A percentile compares a stretch with the other conserved stretches of the same genome.
phyloP scores from a whole-genome alignment of 2,888 invertebrate species.

The Chaetogeoica ovagalla region DNA sequence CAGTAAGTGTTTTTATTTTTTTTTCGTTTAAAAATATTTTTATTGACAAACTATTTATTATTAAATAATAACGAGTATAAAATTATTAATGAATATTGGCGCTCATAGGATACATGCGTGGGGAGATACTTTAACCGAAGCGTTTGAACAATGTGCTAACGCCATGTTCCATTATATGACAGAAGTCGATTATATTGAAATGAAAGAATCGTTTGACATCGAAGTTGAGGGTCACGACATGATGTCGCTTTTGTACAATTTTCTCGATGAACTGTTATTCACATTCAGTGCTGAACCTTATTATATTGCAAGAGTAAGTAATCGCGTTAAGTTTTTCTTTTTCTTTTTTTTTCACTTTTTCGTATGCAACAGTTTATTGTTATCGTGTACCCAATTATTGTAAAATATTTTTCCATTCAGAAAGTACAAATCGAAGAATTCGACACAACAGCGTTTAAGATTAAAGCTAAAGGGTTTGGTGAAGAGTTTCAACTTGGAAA shows the following conservation, averaged over 20 bases:
- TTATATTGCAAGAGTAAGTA: constrained; percentile 70
- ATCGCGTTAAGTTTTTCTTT: not conserved
- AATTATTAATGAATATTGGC: constrained; percentile 1
- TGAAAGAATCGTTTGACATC: constrained; percentile 75
- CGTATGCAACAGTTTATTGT: not conserved
- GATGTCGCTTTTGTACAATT: constrained; percentile 84
- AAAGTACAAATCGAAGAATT: constrained; percentile 87
- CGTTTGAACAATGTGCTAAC: constrained; percentile 92
- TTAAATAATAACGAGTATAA: no score
- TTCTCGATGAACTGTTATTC: constrained; percentile 91
- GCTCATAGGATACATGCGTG: constrained; percentile 80
- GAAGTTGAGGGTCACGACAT: constrained; percentile 89
- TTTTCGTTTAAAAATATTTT: not conserved
- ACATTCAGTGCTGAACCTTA: constrained; percentile 90
- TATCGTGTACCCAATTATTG: not conserved
- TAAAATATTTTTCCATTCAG: constrained; percentile 61
- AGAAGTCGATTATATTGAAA: constrained; percentile 79
- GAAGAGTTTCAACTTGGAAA: constrained; percentile 90
- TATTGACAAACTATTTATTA: not conserved
- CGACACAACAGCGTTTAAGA: constrained; percentile 77
- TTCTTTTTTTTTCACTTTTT: no score
- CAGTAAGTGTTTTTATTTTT: constrained; percentile 72
- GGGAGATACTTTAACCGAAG: constrained; percentile 84
- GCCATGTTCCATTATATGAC: constrained; percentile 99
- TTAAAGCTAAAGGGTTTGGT: constrained; percentile 77